These are phyloP conservation scores for Thamnaconus septentrionalis DNA, from an alignment of 2,113 vertebrate species.

Conservation along the genomic window DNA sequence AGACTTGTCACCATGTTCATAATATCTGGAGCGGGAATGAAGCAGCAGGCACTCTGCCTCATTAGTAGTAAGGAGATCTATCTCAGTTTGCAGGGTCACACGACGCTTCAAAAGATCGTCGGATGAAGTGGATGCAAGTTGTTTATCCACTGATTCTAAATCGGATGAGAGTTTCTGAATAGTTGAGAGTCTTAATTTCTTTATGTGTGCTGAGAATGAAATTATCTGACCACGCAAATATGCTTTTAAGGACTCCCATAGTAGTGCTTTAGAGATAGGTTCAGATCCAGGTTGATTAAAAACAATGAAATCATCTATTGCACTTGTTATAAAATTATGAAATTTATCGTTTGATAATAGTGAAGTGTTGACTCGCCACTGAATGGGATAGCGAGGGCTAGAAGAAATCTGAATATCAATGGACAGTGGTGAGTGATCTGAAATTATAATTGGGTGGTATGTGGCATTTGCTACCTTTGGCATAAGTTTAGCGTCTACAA, in stretches of 20 bases:
- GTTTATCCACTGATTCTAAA: neutral
- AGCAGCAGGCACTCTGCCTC: neutral
- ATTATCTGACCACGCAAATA: neutral
- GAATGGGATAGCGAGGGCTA: neutral
- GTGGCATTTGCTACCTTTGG: neutral
- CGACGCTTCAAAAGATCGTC: neutral
- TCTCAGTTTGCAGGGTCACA: neutral
- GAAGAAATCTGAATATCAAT: too few relatives aligned
- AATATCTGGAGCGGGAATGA: neutral
- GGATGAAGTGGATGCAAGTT: neutral
- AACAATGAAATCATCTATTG: slow-evolving; percentile 3
- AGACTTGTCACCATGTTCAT: slow-evolving; percentile 6
- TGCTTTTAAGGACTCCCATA: slow-evolving; percentile 14
- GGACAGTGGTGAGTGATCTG: neutral
- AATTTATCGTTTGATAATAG: slow-evolving; percentile 1
- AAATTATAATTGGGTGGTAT: neutral
- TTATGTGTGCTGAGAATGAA: too few relatives aligned
- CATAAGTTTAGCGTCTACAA: neutral
- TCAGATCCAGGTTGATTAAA: neutral
- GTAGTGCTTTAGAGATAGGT: neutral
- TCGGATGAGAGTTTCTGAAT: neutral
- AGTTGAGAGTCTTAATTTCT: too few relatives aligned
- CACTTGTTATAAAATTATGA: neutral
- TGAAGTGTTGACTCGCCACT: neutral
- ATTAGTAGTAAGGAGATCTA: slow-evolving; percentile 8